A percentile compares a stretch with the other conserved stretches of the same genome.
Conservation (phyloP, 2,797 vertebrate species). For the Poeciliopsis turneri region DNA sequence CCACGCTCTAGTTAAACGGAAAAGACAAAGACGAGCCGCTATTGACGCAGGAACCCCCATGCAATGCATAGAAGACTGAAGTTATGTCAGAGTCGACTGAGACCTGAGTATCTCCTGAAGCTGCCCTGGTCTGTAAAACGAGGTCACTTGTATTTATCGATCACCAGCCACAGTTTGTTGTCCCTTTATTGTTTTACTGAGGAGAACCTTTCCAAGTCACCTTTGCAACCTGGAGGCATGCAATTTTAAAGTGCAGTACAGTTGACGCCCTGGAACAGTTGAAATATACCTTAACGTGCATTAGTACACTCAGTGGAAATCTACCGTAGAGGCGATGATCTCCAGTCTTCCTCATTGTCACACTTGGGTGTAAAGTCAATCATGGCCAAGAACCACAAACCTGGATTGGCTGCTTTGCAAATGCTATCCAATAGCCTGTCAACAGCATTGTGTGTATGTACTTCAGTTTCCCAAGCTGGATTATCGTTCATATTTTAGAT, state of each 20-base stretch:
- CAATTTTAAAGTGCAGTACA: not conserved
- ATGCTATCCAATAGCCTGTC: no score
- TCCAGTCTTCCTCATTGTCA: not conserved
- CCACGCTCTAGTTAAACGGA: slow-evolving; percentile 7
- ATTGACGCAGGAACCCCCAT: not conserved
- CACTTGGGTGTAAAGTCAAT: no score
- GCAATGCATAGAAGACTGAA: not conserved
- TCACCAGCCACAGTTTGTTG: not conserved
- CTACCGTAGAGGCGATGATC: not conserved
- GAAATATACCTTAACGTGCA: not conserved
- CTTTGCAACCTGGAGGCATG: not conserved
- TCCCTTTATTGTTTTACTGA: no score
- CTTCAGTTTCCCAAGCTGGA: no score
- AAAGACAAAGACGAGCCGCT: not conserved
- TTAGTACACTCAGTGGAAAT: not conserved
- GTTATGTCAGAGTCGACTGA: not conserved
- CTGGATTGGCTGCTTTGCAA: no score
- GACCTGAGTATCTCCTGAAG: not conserved
- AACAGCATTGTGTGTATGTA: no score
- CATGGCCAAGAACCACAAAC: no score
- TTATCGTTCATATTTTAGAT: no score
- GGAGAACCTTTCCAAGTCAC: not conserved
- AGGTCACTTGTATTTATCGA: not conserved
- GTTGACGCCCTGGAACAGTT: not conserved
- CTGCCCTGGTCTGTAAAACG: not conserved